phyloP scores from a whole-genome alignment of 1,140 invertebrate species.

The Dysdera silvatica region DNA sequence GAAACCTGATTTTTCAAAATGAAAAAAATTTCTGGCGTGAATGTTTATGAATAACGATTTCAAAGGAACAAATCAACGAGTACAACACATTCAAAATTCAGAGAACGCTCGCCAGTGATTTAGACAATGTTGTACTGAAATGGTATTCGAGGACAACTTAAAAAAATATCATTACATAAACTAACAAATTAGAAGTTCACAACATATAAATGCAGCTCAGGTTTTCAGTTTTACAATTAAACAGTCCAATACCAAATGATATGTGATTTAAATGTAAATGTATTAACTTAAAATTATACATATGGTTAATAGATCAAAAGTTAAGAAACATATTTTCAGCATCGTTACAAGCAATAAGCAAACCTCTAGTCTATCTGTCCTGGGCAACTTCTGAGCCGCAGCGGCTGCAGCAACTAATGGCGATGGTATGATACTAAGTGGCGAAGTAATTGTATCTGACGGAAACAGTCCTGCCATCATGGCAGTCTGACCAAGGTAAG shows the following conservation, averaged over 20 bases:
- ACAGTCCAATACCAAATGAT: not conserved
- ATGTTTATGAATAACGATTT: too few species aligned
- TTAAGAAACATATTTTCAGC: not conserved
- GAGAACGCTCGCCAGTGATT: too few species aligned
- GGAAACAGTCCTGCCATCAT: constrained; percentile 27
- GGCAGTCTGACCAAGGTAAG: constrained; percentile 56
- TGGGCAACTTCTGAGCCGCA: constrained; percentile 75
- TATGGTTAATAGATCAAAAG: not conserved
- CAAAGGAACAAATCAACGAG: too few species aligned
- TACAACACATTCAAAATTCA: too few species aligned
- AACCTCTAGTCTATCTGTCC: constrained; percentile 93
- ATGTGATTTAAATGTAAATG: not conserved
- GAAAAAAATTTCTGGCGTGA: too few species aligned
- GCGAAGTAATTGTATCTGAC: constrained; percentile 24
- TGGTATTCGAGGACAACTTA: too few species aligned
- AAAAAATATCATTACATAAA: too few species aligned
- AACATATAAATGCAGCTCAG: too few species aligned
- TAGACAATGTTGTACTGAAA: not conserved
- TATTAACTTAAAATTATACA: not conserved
- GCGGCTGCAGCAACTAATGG: constrained; percentile 15
- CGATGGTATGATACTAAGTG: constrained; percentile 48
- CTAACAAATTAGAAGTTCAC: too few species aligned
- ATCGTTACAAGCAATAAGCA: constrained; percentile 28
- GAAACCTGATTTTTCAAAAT: too few species aligned
- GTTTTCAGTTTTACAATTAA: not conserved